Evolutionary conservation across 2,797 vertebrate genomes (phyloP).

Genomic region (Danio jaintianensis): DNA sequence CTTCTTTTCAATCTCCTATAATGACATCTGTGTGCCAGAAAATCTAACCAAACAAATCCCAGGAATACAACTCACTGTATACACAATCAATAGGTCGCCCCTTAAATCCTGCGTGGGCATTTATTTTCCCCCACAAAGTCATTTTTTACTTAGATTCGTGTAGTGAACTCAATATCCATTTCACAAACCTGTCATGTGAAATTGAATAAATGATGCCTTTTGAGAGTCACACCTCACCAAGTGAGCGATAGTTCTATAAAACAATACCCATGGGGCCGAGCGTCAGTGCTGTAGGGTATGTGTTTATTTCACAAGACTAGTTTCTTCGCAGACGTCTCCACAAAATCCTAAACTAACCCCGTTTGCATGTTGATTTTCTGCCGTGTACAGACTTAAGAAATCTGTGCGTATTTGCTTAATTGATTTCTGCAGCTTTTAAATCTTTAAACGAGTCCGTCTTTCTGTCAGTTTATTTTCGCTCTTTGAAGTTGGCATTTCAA

Average conservation of each 20-base stretch:
- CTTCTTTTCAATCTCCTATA: conserved; percentile 2
- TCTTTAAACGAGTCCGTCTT: conserved; percentile 65
- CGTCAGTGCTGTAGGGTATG: neutral
- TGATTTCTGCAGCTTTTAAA: conserved; percentile 69
- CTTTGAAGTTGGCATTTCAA: conserved; percentile 68
- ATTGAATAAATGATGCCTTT: conserved; percentile 41
- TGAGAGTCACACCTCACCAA: conserved; percentile 21
- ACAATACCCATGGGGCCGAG: neutral
- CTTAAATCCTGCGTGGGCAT: neutral
- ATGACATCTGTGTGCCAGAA: conserved; percentile 6
- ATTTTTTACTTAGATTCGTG: conserved; percentile 4
- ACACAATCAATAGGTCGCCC: conserved; percentile 9
- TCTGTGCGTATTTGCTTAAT: conserved; percentile 67
- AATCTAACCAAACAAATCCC: neutral
- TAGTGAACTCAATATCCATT: conserved; percentile 25
- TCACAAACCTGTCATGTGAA: conserved; percentile 19
- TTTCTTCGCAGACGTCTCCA: conserved; percentile 39
- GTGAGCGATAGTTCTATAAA: conserved; percentile 11
- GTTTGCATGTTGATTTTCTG: conserved; percentile 67
- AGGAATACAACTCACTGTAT: conserved; percentile 15
- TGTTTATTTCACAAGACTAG: conserved; percentile 43
- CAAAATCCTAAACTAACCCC: conserved; percentile 55
- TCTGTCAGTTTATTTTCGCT: conserved; percentile 62
- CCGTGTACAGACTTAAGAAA: conserved; percentile 56
- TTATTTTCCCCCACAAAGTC: conserved; percentile 18